Base-by-base conservation (phyloP, 2,888 invertebrate genomes). In the Seladonia tumulorum region DNA sequence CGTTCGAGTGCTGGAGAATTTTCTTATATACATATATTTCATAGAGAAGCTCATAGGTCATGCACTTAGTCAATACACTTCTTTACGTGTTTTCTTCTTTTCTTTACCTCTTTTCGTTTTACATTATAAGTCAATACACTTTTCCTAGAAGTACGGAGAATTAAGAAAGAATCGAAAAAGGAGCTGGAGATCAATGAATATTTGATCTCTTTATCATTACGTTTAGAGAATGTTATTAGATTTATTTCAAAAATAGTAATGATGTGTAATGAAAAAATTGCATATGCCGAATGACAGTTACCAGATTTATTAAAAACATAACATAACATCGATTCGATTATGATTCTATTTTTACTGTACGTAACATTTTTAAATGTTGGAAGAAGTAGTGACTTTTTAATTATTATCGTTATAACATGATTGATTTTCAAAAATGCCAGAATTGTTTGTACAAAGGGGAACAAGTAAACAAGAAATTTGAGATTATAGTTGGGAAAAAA, bases 121-220 rank as follows among this genome's bases (percentile, higher is more conserved):
- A n/a, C n/a, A n/a, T n/a, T n/a, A n/a, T n/a, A n/a, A n/a, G n/a
- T n/a, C 57, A 96, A 96, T 79, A 95, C 96, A 0, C 93, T 96
- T 81, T 91, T 96, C 7, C 95, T 95, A 76, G 97, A 97, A 92
- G 96, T 97, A 76, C 97, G 97, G 73, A 96, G 97, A 81, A 95
- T 97, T 0, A 97, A 97, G 93, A 97, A 97, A 90, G 96, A 96
- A 68, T 95, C 96, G 4, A 94, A 95, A 79, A 96, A 97, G 84
- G 97, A 97, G 94, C 96, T 97, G 96, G 96, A 96, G 80, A 96
- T 95, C 22, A 97, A 97, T 91, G 97, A 97, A 91, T 96, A 96
- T 88, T 93, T 97, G 3, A 96, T 96, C 0, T 95, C 96, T 91
- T 95, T 96, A 78, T 96, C 96, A 90, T 96, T 96, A 73, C 96